Base-by-base conservation (phyloP, 2,797 vertebrate species). In the Acropternis orthonyx region DNA sequence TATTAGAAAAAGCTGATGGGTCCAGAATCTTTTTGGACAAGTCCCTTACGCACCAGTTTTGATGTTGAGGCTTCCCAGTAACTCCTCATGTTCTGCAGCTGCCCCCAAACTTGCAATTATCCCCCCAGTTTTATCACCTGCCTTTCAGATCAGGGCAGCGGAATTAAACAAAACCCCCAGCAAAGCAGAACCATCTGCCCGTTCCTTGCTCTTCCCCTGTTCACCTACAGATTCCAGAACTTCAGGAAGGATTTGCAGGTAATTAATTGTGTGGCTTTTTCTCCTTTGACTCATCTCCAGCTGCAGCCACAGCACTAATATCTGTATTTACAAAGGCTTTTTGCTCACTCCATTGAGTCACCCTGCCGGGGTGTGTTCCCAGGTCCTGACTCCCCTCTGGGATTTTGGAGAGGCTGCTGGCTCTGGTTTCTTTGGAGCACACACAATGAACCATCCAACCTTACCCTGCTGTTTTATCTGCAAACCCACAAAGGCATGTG, bases 151-250 rank as follows among this genome's bases (percentile, higher is more conserved):
- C 30, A 27, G 41, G 28, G 32, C 13, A 8, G 10, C 27, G 22
- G 28, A 55, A 55, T 30, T 2, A 18, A 84, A 71, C 12, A 59
- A 78, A 77, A 41, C 6, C 23, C 1, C 1, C 37, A 63, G 14
- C 4, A 11, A 23, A 59, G 16, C 41, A 79, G 62, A 36, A 46
- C 14, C 46, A 56, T 30, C 30, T 46, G 17, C 36, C 28, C 4
- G 2, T 14, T 30, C 43, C 55, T 44, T 39, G 24, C 21, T 12
- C 12, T 10, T 39, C 37, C 39, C n/a, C 28, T 3, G 1, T 9
- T 74, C 48, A 66, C 55, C 73, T 32, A 3, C 0, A 0, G 74
- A 28, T 5, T 37, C 26, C 62, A 41, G 46, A 66, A 24, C 8
- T 27, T 23, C 49, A 46, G 82, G 56, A 61, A n/a, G 66, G 28